phyloP scores from a whole-genome alignment of 2,888 invertebrate species.

The Colostygia pectinataria region DNA sequence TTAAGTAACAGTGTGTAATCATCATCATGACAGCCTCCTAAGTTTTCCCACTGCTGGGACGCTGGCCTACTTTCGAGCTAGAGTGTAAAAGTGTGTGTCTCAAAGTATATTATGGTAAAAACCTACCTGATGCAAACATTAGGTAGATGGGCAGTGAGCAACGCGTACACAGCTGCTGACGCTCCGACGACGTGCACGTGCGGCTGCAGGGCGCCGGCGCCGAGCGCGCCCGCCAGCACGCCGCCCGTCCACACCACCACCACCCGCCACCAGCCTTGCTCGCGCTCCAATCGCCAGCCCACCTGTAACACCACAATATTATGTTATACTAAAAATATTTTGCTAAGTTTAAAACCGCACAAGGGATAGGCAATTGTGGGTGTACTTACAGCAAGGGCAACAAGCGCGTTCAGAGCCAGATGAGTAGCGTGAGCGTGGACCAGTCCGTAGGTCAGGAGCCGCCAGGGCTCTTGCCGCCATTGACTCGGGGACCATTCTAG shows the following conservation, averaged over 20 bases:
- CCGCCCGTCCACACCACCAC: slow-evolving; percentile 88
- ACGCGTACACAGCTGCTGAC: slow-evolving; percentile 94
- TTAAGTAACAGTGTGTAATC: too few relatives aligned
- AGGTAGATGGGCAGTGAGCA: slow-evolving; percentile 93
- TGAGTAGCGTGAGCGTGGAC: slow-evolving; percentile 91
- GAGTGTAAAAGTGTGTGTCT: too few relatives aligned
- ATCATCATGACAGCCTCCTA: too few relatives aligned
- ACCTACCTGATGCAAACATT: slow-evolving; percentile 86
- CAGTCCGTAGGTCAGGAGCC: slow-evolving; percentile 90
- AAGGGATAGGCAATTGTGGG: too few relatives aligned
- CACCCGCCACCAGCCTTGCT: slow-evolving; percentile 89
- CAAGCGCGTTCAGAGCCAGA: slow-evolving; percentile 86
- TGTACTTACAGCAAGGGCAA: slow-evolving; percentile 65
- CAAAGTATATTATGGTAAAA: too few relatives aligned
- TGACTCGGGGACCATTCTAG: slow-evolving; percentile 65
- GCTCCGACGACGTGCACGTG: slow-evolving; percentile 91
- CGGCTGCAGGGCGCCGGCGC: slow-evolving; percentile 89
- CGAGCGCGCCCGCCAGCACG: slow-evolving; percentile 89
- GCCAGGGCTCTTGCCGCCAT: slow-evolving; percentile 88
- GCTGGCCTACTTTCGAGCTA: too few relatives aligned
- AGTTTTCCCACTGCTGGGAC: too few relatives aligned
- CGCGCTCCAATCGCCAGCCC: slow-evolving; percentile 84
- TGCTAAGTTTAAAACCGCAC: background rate
- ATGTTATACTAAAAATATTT: too few relatives aligned
- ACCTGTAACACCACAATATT: slow-evolving; percentile 52